Conservation (phyloP, 2,113 vertebrate genomes). For the Chascanopsetta lugubris region DNA sequence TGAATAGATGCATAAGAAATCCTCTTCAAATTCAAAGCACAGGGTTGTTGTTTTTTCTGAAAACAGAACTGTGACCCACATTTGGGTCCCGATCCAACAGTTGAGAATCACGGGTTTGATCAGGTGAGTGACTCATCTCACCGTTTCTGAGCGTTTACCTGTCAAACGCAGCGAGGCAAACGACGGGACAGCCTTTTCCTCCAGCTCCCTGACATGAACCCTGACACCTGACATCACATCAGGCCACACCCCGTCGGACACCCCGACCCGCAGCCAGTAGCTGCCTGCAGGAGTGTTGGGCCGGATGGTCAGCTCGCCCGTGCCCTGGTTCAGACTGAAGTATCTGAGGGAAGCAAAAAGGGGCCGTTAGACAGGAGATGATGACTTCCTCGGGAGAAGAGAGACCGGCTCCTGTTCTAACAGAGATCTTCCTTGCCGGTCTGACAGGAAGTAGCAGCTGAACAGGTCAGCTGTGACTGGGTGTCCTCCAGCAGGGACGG, state of each 20-base stretch:
- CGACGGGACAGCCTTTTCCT: conserved; percentile 83
- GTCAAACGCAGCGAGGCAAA: conserved; percentile 85
- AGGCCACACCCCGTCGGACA: conserved; percentile 90
- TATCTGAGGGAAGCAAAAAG: conserved; percentile 72
- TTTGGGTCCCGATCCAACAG: too few species aligned
- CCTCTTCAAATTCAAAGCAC: too few species aligned
- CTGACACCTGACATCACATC: conserved; percentile 84
- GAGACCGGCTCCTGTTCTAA: not conserved
- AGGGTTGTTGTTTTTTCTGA: too few species aligned
- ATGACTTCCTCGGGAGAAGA: conserved; percentile 13
- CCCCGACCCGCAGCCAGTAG: conserved; percentile 84
- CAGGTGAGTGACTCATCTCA: conserved; percentile 7
- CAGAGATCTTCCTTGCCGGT: not conserved
- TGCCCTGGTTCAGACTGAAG: conserved; percentile 87
- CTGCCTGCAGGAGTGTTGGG: conserved; percentile 82
- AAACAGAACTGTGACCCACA: too few species aligned
- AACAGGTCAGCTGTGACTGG: not conserved
- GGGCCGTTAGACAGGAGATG: conserved; percentile 24
- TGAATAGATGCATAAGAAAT: too few species aligned
- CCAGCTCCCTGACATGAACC: conserved; percentile 84
- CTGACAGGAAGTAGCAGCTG: not conserved
- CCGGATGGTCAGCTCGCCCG: conserved; percentile 82
- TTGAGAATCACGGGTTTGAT: too few species aligned
- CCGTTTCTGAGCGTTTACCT: conserved; percentile 71
- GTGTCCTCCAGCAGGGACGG: not conserved